Evolutionary conservation across 1,140 invertebrate genomes (phyloP), one percentile per base, ranked within the genome.

Genomic region (Drosophila nigrodunni): DNA sequence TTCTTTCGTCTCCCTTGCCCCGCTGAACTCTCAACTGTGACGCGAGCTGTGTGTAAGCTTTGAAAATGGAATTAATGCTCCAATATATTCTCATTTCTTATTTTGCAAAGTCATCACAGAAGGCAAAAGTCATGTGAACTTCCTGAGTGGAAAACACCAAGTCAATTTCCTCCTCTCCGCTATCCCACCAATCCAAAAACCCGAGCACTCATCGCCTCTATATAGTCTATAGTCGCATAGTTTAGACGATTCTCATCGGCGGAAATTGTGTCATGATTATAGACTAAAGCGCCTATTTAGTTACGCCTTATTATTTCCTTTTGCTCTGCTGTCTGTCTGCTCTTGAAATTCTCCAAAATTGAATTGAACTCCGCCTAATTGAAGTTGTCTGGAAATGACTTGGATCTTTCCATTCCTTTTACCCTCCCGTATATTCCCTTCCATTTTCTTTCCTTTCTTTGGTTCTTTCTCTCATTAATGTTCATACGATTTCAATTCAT

Each of bases 211-310:
- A 46, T 59, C 76, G 52, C 72, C 37, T 50, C 60, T 59, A 44
- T 39, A 34, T 54, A 30, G 25, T 30, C 25, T 30, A 30, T 30
- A 30, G 25, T 30, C 25, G 25, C 25, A 15, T n/a, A 47, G 11
- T 30, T n/a, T 35, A 60, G 35, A 35, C n/a, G n/a, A 44, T 58
- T 59, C 39, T 37, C 50, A 13, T 13, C 35, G 79, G 79, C 83
- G 85, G 85, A 88, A 88, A 88, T 88, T 89, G 85, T 88, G 85
- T 88, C 85, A 88, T 88, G 85, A 88, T 88, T 88, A 88, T 88
- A 88, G 85, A 88, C 85, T 88, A 89, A 89, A 88, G 85, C 85
- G 85, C 85, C 85, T 87, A 89, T 88, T 88, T 88, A 88, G 85
- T 88, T 89, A 89, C 85, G 85, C 85, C 80, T 88, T 88, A 88